These are phyloP conservation scores for Diploscapter pachys DNA, from an alignment of 1,140 invertebrate genomes.

Conservation along the genomic window DNA sequence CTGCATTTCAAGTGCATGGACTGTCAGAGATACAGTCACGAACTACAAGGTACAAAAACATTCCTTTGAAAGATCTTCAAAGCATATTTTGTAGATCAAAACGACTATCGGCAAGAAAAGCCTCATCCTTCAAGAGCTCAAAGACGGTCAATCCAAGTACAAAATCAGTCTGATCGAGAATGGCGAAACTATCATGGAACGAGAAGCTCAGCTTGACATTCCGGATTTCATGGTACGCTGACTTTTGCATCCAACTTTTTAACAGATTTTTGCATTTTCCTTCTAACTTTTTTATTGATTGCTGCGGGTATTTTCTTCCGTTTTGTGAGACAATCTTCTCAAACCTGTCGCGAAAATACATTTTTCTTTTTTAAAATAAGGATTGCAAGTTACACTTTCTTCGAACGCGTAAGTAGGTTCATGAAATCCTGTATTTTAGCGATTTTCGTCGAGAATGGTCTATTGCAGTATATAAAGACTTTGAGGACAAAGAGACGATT, in stretches of 20 bases:
- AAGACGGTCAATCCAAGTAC: constrained; percentile 33
- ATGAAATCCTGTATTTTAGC: too few relatives aligned
- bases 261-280: not conserved
- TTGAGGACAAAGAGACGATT: too few relatives aligned
- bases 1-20: constrained; percentile 37
- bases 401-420: too few relatives aligned
- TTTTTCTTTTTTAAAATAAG: too few relatives aligned
- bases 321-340: too few relatives aligned
- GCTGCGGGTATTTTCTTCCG: too few relatives aligned
- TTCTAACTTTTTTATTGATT: too few relatives aligned
- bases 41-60: constrained; percentile 36
- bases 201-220: constrained; percentile 24
- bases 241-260: not conserved
- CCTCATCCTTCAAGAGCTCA: constrained; percentile 36
- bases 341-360: too few relatives aligned
- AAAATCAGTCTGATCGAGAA: constrained; percentile 35
- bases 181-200: constrained; percentile 33
- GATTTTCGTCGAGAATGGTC: too few relatives aligned
- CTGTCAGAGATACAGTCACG: constrained; percentile 38
- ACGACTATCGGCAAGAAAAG: constrained; percentile 36
- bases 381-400: too few relatives aligned
- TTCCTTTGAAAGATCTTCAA: not conserved
- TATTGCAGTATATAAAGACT: too few relatives aligned
- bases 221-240: constrained; percentile 29
- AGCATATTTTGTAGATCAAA: constrained; percentile 32